Evolutionary conservation across 1,140 invertebrate species (phyloP).

Genomic region (Tetraneura akinire): DNA sequence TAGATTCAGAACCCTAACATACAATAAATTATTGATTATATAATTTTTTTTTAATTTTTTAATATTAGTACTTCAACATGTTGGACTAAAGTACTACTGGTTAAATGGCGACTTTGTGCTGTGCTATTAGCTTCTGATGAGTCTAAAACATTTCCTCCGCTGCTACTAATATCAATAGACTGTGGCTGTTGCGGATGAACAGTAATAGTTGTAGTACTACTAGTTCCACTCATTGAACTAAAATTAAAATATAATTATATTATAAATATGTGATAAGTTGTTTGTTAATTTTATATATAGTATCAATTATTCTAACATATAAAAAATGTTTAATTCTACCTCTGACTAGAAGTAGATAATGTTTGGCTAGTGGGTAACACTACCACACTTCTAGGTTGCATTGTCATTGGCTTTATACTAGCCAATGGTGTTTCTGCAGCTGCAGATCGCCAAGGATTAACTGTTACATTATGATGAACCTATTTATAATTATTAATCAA

Average conservation of each 20-base stretch:
- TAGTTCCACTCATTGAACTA: constrained; percentile 47
- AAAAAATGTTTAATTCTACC: neutral
- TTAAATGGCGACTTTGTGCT: constrained; percentile 49
- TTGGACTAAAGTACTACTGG: constrained; percentile 44
- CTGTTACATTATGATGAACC: constrained; percentile 55
- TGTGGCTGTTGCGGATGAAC: constrained; percentile 48
- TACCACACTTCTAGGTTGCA: constrained; percentile 71
- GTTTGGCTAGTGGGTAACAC: constrained; percentile 72
- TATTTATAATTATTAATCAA: constrained; percentile 20
- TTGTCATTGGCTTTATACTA: constrained; percentile 85
- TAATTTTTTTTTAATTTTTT: neutral
- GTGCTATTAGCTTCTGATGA: constrained; percentile 47
- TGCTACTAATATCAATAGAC: constrained; percentile 43
- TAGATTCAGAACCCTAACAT: constrained; percentile 41
- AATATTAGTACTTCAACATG: constrained; percentile 27
- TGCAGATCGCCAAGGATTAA: constrained; percentile 59
- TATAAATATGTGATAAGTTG: no score
- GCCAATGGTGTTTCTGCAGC: constrained; percentile 78
- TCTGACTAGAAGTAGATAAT: constrained; percentile 58
- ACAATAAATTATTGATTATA: neutral
- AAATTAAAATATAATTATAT: neutral
- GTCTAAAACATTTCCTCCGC: constrained; percentile 31
- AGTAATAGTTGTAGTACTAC: constrained; percentile 46
- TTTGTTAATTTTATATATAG: no score
- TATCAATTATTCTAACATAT: no score